Evolutionary conservation across 1,140 invertebrate species (phyloP), one percentile per base, ranked within the genome.

Genomic region (Dendroctonus ponderosae): DNA sequence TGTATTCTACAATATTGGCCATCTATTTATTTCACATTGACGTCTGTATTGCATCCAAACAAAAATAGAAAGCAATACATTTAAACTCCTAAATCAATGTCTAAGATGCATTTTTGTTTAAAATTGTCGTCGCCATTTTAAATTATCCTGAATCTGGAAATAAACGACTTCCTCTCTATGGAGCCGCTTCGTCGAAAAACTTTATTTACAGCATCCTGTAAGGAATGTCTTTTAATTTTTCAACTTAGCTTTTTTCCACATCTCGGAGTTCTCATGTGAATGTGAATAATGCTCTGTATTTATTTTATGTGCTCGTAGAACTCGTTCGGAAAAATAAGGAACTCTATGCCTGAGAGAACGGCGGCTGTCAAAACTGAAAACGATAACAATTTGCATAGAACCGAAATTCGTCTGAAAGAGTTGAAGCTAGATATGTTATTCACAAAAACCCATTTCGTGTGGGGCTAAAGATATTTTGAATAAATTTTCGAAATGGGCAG

Each of bases 141-240:
- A 67, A 61, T 67, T 61, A 67, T 67, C 65, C 65, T 43, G 65
- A 67, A 67, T 67, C 57, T 74, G 53, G 68, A 71, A 74, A 72
- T 73, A 70, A 72, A 73, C 66, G 67, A 74, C 73, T 73, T 74
- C 73, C 73, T 67, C 51, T 71, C 67, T 67, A 70, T 69, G 73
- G 71, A 73, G 73, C 65, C 70, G 56, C 60, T 57, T 42, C 68
- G 73, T 68, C 68, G 70, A 70, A 60, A 71, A 74, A 74, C 73
- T 73, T 74, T 74, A 74, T 74, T 74, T 74, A 74, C 73, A 68
- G 70, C 71, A 70, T 74, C 66, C 63, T 62, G 62, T 62, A 63
- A 67, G 65, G 62, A 71, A 71, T 71, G 70, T 67, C 71, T 66
- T 66, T 72, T 65, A 64, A 69, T 70, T 63, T 71, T 69, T 70